phyloP scores from a whole-genome alignment of 2,113 vertebrate species.

The Chionomys nivalis region DNA sequence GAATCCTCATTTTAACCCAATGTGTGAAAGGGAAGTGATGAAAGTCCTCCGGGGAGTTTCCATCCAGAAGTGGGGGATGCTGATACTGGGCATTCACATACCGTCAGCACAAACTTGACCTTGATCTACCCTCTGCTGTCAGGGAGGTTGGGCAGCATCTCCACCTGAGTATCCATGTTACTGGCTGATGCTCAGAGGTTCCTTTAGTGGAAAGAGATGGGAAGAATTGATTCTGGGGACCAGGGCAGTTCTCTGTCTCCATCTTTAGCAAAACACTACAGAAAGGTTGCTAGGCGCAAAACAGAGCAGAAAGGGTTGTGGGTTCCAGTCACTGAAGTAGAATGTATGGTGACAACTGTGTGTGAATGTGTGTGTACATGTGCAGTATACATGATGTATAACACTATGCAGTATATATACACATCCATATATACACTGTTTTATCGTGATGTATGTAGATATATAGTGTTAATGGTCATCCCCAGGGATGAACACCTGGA shows the following conservation, averaged over 20 bases:
- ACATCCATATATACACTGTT: neutral
- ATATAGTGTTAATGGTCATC: neutral
- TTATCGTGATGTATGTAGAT: neutral
- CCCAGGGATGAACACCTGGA: neutral
- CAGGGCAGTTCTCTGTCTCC: neutral
- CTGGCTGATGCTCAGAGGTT: too few species aligned
- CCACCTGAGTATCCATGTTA: neutral
- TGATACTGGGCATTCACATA: neutral
- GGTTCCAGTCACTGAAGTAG: neutral
- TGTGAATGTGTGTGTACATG: neutral
- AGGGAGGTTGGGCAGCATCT: neutral
- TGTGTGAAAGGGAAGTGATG: too few species aligned
- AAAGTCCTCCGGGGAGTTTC: neutral
- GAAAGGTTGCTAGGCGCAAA: neutral
- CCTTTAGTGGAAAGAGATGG: neutral
- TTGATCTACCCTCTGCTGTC: neutral
- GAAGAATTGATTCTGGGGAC: neutral
- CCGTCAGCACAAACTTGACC: neutral
- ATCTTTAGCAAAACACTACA: neutral
- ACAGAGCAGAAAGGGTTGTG: rapidly evolving
- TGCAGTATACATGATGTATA: neutral
- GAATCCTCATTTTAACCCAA: neutral
- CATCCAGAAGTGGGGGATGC: neutral
- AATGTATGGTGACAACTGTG: neutral
- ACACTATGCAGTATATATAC: neutral